Conservation (phyloP, 2,888 invertebrate species). For the Calephelis perditalis region DNA sequence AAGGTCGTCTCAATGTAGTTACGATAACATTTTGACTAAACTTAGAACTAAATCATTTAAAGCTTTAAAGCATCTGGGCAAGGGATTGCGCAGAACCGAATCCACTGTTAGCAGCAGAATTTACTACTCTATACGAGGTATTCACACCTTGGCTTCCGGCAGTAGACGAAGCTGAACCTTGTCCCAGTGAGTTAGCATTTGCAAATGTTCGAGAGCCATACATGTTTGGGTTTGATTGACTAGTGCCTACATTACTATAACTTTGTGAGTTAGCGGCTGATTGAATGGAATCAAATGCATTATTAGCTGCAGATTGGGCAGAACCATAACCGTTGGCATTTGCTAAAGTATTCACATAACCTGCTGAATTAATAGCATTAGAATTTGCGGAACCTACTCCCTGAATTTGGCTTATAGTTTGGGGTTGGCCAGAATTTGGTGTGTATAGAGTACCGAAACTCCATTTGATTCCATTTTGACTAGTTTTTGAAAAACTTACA, state of each 20-base stretch:
- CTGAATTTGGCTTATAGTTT: constrained; percentile 16
- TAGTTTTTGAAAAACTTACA: constrained; percentile 4
- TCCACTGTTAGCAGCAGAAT: constrained; percentile 50
- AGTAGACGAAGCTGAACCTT: constrained; percentile 48
- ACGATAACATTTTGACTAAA: constrained; percentile 31
- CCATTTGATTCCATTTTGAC: constrained; percentile 7
- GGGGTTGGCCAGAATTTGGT: background rate
- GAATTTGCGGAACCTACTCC: constrained; percentile 25
- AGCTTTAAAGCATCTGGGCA: constrained; percentile 43
- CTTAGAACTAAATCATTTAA: constrained; percentile 11
- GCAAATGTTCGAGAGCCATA: constrained; percentile 42
- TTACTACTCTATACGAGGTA: constrained; percentile 47
- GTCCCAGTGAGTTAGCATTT: constrained; percentile 47
- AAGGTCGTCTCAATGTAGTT: constrained; percentile 68
- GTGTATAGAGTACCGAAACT: constrained; percentile 3
- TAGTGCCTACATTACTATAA: constrained; percentile 22
- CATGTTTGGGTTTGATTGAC: constrained; percentile 12
- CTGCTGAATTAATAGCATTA: constrained; percentile 3
- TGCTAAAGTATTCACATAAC: constrained; percentile 14
- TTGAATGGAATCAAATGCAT: constrained; percentile 16
- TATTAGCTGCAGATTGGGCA: constrained; percentile 15
- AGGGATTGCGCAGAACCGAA: constrained; percentile 53
- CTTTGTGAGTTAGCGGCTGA: no score
- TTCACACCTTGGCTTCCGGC: constrained; percentile 46
- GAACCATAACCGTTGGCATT: constrained; percentile 5